Evolutionary conservation across 53 echinoderm and acorn worm genomes (phyloP).

Genomic region (Glandiceps talaboti): DNA sequence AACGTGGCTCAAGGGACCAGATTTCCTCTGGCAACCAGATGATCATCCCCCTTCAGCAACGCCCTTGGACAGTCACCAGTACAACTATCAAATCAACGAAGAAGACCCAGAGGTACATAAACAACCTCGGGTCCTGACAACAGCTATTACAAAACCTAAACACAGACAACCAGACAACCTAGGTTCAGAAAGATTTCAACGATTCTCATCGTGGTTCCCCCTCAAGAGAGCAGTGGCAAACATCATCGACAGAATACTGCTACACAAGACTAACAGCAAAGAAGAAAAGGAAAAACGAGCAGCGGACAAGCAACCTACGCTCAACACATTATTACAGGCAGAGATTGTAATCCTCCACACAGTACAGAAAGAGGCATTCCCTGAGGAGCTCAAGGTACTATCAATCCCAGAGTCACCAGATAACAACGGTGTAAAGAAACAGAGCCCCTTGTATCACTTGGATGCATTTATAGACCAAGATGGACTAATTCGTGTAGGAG

Average conservation of each 20-base stretch:
- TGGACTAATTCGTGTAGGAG: conserved; percentile 12
- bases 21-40: conserved; percentile 22
- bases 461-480: conserved; percentile 10
- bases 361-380: conserved; percentile 3
- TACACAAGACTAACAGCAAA: background rate
- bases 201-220: conserved; percentile 22
- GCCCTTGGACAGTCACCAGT: background rate
- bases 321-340: background rate
- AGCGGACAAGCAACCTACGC: background rate
- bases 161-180: background rate
- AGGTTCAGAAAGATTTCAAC: conserved; percentile 16
- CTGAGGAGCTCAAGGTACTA: background rate
- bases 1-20: conserved; percentile 30
- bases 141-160: background rate
- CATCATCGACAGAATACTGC: conserved; percentile 9
- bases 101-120: conserved; percentile 28
- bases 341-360: conserved; percentile 3
- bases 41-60: background rate
- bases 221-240: conserved; percentile 26
- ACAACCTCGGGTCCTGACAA: background rate
- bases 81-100: background rate
- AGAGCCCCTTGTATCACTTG: conserved; percentile 3
- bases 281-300: background rate
- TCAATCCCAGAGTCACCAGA: background rate
- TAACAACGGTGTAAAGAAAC: background rate